Evolutionary conservation across 2,888 invertebrate species (phyloP).

Genomic region (Lampropteryx suffumata): DNA sequence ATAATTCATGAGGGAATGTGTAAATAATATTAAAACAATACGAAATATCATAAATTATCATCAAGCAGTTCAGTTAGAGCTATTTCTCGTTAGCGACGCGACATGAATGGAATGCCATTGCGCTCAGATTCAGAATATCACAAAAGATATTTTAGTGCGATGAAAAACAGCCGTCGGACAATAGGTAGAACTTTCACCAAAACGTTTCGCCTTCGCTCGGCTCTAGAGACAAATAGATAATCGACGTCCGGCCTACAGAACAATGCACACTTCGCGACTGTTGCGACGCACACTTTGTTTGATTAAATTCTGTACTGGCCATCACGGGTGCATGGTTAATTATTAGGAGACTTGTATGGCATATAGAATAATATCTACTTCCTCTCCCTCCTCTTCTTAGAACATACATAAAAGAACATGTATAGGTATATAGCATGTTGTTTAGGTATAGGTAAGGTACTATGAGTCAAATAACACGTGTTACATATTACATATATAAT

Average conservation of each 20-base stretch:
- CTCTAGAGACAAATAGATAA: slow-evolving; percentile 24
- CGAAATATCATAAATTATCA: slow-evolving; percentile 5
- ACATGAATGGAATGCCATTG: slow-evolving; percentile 9
- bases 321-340: too few species aligned
- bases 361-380: too few species aligned
- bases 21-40: too few species aligned
- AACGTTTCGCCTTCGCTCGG: slow-evolving; percentile 20
- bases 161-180: slow-evolving; percentile 31
- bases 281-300: too few species aligned
- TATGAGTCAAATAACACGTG: slow-evolving; percentile 11
- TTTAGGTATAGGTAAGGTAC: neutral
- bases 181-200: slow-evolving; percentile 32
- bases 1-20: too few species aligned
- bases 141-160: slow-evolving; percentile 34
- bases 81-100: slow-evolving; percentile 4
- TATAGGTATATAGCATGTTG: neutral
- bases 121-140: slow-evolving; percentile 27
- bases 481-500: slow-evolving; percentile 3
- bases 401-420: too few species aligned
- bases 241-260: slow-evolving; percentile 13
- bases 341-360: too few species aligned
- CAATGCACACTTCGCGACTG: neutral
- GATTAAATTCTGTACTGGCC: too few species aligned
- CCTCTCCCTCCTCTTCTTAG: too few species aligned
- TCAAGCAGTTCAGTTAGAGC: slow-evolving; percentile 1